Conservation (phyloP, 2,797 vertebrate genomes). For the Gallinago solitaria region DNA sequence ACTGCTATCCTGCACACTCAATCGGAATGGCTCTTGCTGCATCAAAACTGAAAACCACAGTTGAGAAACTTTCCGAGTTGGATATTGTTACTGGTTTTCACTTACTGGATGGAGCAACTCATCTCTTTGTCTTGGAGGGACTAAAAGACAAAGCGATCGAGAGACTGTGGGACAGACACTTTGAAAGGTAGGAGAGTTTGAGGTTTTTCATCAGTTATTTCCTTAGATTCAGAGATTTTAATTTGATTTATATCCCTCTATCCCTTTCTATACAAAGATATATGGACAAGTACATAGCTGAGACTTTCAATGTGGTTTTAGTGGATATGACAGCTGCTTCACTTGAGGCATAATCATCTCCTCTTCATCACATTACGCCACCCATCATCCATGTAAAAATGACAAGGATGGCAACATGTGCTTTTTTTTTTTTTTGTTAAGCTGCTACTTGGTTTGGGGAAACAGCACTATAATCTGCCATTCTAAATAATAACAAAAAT, state of each 20-base stretch:
- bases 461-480: background rate
- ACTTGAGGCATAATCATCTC: background rate
- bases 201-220: background rate
- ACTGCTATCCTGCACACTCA: conserved; percentile 5
- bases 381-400: background rate
- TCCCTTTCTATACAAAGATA: background rate
- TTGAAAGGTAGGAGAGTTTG: conserved; percentile 71
- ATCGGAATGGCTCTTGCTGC: conserved; percentile 67
- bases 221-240: background rate
- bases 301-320: background rate
- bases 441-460: background rate
- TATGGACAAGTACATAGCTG: background rate
- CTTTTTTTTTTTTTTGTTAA: background rate
- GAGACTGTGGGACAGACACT: conserved; percentile 81
- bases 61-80: conserved; percentile 57
- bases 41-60: conserved; percentile 58
- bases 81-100: conserved; percentile 88
- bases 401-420: background rate
- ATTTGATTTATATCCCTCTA: background rate
- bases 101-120: conserved; percentile 76
- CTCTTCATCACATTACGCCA: background rate
- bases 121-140: conserved; percentile 87
- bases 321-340: background rate
- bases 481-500: background rate
- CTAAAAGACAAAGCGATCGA: conserved; percentile 79